Percentiles rank a stretch among this genome's conserved stretches.
Conservation (phyloP, 1,140 invertebrate genomes). For the Halesus radiatus region DNA sequence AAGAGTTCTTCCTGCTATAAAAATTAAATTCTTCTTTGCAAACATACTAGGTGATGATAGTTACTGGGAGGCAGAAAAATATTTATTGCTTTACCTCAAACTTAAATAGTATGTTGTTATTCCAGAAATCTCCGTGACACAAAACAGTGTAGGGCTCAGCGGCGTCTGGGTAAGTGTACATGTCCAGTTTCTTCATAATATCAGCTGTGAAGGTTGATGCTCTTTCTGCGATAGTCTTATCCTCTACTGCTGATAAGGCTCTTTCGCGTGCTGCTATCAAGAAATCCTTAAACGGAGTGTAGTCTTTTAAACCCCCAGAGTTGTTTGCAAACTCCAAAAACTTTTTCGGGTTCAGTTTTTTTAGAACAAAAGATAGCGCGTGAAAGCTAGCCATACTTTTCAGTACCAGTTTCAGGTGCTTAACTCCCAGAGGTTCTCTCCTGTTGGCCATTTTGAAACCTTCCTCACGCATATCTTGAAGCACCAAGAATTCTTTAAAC, state of each 20-base stretch:
- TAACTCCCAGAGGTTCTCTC: constrained; percentile 62
- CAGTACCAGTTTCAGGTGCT: constrained; percentile 67
- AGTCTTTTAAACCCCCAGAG: background rate
- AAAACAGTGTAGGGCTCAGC: constrained; percentile 65
- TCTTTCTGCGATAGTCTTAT: background rate
- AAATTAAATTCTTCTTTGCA: background rate
- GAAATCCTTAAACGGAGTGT: background rate
- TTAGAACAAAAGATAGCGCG: constrained; percentile 69
- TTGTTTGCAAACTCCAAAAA: constrained; percentile 53
- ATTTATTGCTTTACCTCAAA: constrained; percentile 57
- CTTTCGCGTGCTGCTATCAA: background rate
- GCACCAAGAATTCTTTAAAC: constrained; percentile 66
- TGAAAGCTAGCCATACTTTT: constrained; percentile 70
- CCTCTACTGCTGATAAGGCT: constrained; percentile 5
- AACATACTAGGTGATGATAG: background rate
- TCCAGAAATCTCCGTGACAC: constrained; percentile 72
- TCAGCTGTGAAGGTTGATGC: constrained; percentile 50
- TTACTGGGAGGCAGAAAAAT: background rate
- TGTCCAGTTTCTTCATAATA: constrained; percentile 20
- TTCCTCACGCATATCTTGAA: constrained; percentile 69
- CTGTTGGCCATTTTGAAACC: constrained; percentile 68
- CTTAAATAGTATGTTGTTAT: constrained; percentile 71
- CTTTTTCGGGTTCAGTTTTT: constrained; percentile 61
- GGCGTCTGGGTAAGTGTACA: constrained; percentile 20
- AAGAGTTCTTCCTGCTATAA: no score